Conservation (phyloP, 2,888 invertebrate species). For the Schizaphis graminum region DNA sequence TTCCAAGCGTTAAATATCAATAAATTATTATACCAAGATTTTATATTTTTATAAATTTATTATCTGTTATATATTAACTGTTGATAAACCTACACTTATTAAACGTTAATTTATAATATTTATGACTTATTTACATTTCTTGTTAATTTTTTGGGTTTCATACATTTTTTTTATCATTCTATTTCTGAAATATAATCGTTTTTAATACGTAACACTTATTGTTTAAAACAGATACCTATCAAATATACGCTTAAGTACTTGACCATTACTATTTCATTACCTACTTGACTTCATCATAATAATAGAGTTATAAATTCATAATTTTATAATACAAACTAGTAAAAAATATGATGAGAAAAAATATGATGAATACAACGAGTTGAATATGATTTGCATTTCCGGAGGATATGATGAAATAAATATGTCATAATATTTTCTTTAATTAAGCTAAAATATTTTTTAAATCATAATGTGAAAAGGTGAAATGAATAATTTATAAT, state of each 20-base stretch:
- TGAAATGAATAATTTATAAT: constrained; percentile 29
- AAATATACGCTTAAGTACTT: neutral
- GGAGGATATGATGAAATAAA: neutral
- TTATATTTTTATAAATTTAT: neutral
- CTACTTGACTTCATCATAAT: neutral
- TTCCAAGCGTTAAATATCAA: neutral
- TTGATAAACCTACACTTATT: neutral
- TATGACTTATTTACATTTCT: neutral
- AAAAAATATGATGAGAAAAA: neutral
- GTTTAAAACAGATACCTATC: neutral
- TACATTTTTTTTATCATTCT: neutral
- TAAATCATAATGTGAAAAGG: constrained; percentile 9
- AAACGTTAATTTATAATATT: neutral
- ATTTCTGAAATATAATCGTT: neutral
- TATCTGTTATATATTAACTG: no score
- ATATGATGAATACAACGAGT: neutral
- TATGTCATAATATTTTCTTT: neutral
- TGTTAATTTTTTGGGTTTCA: neutral
- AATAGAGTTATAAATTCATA: neutral
- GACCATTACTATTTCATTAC: neutral
- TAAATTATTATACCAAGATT: neutral
- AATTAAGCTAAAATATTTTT: neutral
- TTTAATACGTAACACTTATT: neutral
- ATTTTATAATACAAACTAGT: neutral
- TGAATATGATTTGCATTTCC: constrained; percentile 6